Percentiles rank a stretch among this genome's conserved stretches.
Evolutionary conservation across 2,888 invertebrate genomes (phyloP).

Genomic region (Dione juno): DNA sequence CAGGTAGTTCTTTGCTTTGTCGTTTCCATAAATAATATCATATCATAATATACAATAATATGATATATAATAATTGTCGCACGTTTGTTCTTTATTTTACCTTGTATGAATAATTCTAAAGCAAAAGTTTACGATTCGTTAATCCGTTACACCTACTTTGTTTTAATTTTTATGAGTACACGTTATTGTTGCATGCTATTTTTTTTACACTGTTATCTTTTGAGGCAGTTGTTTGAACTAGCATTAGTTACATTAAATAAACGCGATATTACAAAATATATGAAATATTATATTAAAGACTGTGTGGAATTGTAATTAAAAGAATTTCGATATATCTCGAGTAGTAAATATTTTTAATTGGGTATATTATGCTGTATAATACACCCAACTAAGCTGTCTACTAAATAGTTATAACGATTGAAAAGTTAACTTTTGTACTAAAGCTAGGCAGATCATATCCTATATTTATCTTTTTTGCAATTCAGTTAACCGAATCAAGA

Average conservation of each 20-base stretch:
- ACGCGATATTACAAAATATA: background rate
- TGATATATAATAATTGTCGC: slow-evolving; percentile 4
- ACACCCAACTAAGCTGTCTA: background rate
- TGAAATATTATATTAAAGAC: background rate
- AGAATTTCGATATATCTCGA: no score
- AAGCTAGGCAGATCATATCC: background rate
- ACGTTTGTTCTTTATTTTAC: slow-evolving; percentile 13
- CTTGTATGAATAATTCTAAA: slow-evolving; percentile 27
- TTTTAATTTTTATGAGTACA: slow-evolving; percentile 38
- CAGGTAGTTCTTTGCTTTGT: no score
- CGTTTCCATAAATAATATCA: background rate
- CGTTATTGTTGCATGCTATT: slow-evolving; percentile 29
- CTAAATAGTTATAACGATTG: background rate
- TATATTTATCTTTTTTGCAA: background rate
- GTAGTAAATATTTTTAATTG: no score
- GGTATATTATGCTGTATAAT: no score
- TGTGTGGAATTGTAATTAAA: no score
- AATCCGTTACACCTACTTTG: slow-evolving; percentile 42
- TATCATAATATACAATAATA: background rate
- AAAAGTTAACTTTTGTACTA: no score
- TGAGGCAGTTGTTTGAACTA: slow-evolving; percentile 12
- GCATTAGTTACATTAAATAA: background rate
- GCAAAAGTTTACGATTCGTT: slow-evolving; percentile 41
- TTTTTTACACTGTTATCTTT: slow-evolving; percentile 29
- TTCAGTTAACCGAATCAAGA: background rate